phyloP scores from a whole-genome alignment of 2,888 invertebrate genomes.

The Atherix ibis region DNA sequence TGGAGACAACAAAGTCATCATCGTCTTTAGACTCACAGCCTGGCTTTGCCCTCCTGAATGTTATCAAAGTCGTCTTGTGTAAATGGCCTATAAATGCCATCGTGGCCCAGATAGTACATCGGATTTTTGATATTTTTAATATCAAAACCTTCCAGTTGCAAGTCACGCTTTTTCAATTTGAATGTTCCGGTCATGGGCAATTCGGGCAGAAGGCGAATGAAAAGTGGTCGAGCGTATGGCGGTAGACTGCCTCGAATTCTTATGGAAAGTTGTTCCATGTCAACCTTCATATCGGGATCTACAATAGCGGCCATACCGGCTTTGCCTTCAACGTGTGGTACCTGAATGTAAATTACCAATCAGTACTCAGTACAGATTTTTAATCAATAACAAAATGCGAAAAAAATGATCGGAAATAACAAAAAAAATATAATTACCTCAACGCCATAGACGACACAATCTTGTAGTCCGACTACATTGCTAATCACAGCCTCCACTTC shows the following conservation, averaged over 20 bases:
- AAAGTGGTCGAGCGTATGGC: conserved; percentile 75
- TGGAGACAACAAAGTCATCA: too few relatives aligned
- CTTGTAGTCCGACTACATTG: conserved; percentile 54
- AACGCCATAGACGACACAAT: conserved; percentile 83
- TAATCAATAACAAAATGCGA: neutral
- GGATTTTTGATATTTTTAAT: conserved; percentile 53
- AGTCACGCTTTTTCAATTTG: conserved; percentile 78
- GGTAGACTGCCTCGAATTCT: conserved; percentile 59
- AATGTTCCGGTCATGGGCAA: conserved; percentile 80
- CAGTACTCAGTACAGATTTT: neutral
- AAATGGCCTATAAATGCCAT: conserved; percentile 36
- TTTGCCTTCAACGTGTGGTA: conserved; percentile 65
- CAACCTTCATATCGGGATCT: conserved; percentile 44
- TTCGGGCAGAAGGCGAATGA: conserved; percentile 60
- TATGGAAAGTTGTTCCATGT: conserved; percentile 42
- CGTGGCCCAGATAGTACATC: conserved; percentile 50
- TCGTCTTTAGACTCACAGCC: too few relatives aligned
- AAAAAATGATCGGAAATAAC: too few relatives aligned
- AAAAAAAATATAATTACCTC: conserved; percentile 53
- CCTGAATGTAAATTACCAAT: conserved; percentile 37
- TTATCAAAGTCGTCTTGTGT: conserved; percentile 36
- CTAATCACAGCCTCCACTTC: conserved; percentile 88
- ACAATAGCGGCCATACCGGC: conserved; percentile 90
- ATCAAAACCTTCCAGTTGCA: conserved; percentile 75
- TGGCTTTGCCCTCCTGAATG: conserved; percentile 35